These are phyloP conservation scores for Chelonus insularis DNA, from an alignment of 1,140 invertebrate species.

Conservation along the genomic window DNA sequence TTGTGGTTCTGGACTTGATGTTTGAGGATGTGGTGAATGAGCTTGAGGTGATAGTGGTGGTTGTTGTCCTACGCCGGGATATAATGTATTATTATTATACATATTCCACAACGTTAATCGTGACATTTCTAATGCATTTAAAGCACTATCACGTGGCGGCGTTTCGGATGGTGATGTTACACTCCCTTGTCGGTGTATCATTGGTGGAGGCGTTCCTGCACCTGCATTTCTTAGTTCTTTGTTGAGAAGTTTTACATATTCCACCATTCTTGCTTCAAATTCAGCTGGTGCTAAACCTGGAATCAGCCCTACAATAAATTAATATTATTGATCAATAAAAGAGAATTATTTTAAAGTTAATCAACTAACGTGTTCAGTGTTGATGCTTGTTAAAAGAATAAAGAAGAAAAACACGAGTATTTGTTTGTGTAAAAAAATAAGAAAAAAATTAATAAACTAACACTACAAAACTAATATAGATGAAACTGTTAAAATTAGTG, in stretches of 20 bases:
- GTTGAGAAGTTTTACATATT: slow-evolving; percentile 73
- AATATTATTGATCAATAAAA: slow-evolving; percentile 16
- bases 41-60: slow-evolving; percentile 43
- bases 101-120: slow-evolving; percentile 80
- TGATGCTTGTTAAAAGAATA: no score
- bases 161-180: slow-evolving; percentile 63
- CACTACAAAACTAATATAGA: no score
- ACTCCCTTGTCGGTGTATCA: slow-evolving; percentile 59
- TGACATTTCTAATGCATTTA: slow-evolving; percentile 74
- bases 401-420: no score
- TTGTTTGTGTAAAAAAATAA: no score
- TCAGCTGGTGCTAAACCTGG: slow-evolving; percentile 68
- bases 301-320: slow-evolving; percentile 44
- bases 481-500: no score
- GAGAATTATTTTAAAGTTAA: no score
- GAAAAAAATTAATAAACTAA: no score
- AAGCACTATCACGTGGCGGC: slow-evolving; percentile 60
- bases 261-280: slow-evolving; percentile 74
- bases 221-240: slow-evolving; percentile 57
- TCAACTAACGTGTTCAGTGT: no score
- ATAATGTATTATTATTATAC: slow-evolving; percentile 66
- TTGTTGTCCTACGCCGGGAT: slow-evolving; percentile 41
- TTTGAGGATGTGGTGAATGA: slow-evolving; percentile 46
- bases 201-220: slow-evolving; percentile 53
- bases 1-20: slow-evolving; percentile 59